Evolutionary conservation across 2,888 invertebrate genomes (phyloP).

Genomic region (Dyspetes luteomarginatus): DNA sequence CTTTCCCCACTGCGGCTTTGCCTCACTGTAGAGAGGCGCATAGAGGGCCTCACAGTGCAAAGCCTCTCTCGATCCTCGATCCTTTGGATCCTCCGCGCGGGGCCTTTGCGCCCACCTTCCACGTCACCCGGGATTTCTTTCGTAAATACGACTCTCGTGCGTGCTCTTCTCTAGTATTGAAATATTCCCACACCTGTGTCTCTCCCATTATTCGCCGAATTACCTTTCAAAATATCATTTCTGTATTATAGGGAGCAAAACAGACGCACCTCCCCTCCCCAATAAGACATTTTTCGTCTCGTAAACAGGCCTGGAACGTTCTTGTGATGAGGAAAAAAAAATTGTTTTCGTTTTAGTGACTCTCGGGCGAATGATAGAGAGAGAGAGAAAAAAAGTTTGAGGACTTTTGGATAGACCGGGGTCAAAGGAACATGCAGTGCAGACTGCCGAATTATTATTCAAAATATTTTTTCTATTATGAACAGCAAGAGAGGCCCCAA

Average conservation of each 20-base stretch:
- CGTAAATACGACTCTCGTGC: not conserved
- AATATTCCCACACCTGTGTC: conserved; percentile 23
- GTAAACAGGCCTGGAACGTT: not conserved
- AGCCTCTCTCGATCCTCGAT: conserved; percentile 38
- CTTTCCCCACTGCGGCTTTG: conserved; percentile 30
- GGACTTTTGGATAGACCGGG: not conserved
- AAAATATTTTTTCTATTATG: too few relatives aligned
- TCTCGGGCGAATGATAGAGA: not conserved
- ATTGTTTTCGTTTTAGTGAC: not conserved
- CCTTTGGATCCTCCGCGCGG: conserved; percentile 42
- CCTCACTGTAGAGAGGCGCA: not conserved
- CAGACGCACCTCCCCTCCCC: not conserved
- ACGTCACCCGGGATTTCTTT: not conserved
- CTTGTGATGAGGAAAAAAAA: not conserved
- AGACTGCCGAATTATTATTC: too few relatives aligned
- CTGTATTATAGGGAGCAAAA: not conserved
- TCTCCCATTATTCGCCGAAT: conserved; percentile 7
- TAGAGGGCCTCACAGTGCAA: conserved; percentile 51
- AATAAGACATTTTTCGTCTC: not conserved
- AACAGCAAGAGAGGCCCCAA: too few relatives aligned
- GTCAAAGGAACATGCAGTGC: not conserved
- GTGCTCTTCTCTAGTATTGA: not conserved
- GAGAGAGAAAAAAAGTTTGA: not conserved
- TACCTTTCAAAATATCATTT: not conserved
- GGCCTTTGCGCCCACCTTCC: not conserved